Evolutionary conservation across 1,140 invertebrate species (phyloP).

Genomic region (Brachionus manjavacas): DNA sequence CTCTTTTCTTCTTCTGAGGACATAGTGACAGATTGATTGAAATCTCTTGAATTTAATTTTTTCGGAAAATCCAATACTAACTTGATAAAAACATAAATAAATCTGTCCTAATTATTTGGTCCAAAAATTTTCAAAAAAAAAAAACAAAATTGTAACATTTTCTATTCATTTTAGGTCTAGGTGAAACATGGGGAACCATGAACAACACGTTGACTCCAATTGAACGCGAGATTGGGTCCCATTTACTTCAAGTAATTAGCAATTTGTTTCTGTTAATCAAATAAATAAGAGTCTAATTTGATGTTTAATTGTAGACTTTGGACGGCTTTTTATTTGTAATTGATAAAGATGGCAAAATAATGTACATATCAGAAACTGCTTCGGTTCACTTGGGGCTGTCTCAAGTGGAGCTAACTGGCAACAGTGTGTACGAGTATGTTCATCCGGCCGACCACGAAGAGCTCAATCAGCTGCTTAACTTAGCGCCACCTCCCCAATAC

Average conservation of each 20-base stretch:
- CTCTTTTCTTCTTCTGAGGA: not conserved
- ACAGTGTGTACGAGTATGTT: conserved; percentile 95
- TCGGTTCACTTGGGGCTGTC: conserved; percentile 92
- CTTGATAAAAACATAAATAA: too few species aligned
- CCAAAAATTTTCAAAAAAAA: too few species aligned
- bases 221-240: conserved; percentile 84
- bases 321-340: conserved; percentile 97
- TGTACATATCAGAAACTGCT: conserved; percentile 97
- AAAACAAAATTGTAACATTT: conserved; percentile 44
- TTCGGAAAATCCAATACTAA: too few species aligned
- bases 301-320: conserved; percentile 66
- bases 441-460: conserved; percentile 89
- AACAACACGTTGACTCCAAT: conserved; percentile 64
- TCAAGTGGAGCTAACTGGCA: conserved; percentile 94
- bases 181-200: conserved; percentile 75
- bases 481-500: conserved; percentile 51
- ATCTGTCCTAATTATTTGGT: too few species aligned
- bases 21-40: not conserved
- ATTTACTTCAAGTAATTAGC: conserved; percentile 82
- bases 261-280: too few species aligned
- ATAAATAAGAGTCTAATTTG: not conserved
- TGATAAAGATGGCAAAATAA: conserved; percentile 93
- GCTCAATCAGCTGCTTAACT: conserved; percentile 77
- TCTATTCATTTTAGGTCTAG: conserved; percentile 65
- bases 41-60: too few species aligned